Conservation (phyloP, 2,797 vertebrate species). For the Ptychobarbus kaznakovi region DNA sequence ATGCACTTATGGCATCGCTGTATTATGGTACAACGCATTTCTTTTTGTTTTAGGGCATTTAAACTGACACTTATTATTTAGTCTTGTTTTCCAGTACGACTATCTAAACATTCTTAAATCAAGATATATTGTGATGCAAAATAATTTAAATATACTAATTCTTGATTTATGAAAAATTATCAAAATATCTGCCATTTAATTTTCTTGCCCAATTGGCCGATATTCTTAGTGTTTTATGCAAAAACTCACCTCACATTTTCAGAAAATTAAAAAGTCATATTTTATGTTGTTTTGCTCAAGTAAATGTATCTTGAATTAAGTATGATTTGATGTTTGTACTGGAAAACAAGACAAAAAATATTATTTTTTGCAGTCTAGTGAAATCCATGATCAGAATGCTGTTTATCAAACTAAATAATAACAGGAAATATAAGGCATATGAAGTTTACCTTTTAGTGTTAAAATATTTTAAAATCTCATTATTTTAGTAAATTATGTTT, state of each 20-base stretch:
- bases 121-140: background rate
- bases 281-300: background rate
- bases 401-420: background rate
- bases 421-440: background rate
- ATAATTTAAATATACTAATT: background rate
- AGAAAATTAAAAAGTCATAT: background rate
- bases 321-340: background rate
- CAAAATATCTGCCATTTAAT: background rate
- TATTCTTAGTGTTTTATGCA: background rate
- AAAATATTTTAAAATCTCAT: background rate
- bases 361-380: background rate
- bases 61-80: background rate
- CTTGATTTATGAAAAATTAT: background rate
- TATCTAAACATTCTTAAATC: background rate
- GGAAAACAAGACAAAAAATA: background rate
- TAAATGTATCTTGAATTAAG: background rate
- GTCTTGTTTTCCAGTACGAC: background rate
- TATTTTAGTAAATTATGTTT: background rate
- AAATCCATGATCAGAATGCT: background rate
- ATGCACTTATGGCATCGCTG: conserved; percentile 7
- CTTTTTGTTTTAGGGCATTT: background rate
- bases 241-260: background rate
- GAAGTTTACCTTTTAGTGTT: background rate
- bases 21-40: background rate
- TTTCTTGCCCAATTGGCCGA: background rate